Evolutionary conservation across 2,888 invertebrate genomes (phyloP).

Genomic region (Diaphora mendica): DNA sequence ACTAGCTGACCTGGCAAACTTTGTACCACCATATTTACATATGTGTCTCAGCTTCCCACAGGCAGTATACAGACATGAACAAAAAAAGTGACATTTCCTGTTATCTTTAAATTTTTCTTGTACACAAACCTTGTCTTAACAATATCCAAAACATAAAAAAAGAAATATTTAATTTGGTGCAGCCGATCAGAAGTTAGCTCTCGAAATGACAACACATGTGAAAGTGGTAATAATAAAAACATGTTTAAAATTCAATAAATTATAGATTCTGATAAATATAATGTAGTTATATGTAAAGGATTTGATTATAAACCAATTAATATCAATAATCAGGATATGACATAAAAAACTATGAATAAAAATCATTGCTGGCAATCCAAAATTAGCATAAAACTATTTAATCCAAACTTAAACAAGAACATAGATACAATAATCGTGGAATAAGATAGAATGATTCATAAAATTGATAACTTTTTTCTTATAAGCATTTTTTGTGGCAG

Average conservation of each 20-base stretch:
- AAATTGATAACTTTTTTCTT: slow-evolving; percentile 11
- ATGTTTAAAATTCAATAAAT: background rate
- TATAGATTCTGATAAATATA: background rate
- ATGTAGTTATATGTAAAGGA: background rate
- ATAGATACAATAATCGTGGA: background rate
- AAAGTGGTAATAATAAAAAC: background rate
- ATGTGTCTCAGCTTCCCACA: too few species aligned
- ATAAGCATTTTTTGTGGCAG: slow-evolving; percentile 30
- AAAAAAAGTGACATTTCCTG: too few species aligned
- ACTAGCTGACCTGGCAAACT: too few species aligned
- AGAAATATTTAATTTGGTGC: too few species aligned
- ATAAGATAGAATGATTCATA: slow-evolving; percentile 8
- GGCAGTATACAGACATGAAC: too few species aligned
- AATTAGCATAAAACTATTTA: background rate
- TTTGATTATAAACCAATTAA: background rate
- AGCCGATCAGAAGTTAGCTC: too few species aligned
- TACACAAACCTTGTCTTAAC: too few species aligned
- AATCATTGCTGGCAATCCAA: background rate
- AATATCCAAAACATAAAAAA: too few species aligned
- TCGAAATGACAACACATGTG: too few species aligned
- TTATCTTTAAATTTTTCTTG: too few species aligned
- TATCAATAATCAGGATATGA: background rate
- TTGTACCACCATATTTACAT: too few species aligned
- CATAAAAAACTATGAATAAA: background rate
- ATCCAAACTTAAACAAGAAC: background rate